A percentile compares a stretch with the other conserved stretches of the same genome.
phyloP scores from a whole-genome alignment of 2,888 invertebrate species.

The Hypomecis punctinalis region DNA sequence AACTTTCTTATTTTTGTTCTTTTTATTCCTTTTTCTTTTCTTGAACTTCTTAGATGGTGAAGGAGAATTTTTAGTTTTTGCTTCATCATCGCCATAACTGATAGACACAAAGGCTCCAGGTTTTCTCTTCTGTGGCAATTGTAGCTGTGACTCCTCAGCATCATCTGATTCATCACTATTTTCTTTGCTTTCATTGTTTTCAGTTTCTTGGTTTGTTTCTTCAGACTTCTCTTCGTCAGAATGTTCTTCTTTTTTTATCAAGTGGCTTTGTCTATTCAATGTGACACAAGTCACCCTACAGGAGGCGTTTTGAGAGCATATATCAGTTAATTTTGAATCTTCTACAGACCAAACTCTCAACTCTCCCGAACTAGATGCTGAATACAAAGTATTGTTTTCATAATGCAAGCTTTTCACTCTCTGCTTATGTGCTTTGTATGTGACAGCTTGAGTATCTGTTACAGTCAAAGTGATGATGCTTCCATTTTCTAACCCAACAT shows the following conservation, averaged over 20 bases:
- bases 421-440: conserved; percentile 84
- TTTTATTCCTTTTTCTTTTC: conserved; percentile 70
- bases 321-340: conserved; percentile 74
- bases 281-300: conserved; percentile 91
- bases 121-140: conserved; percentile 61
- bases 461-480: conserved; percentile 86
- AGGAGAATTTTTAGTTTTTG: conserved; percentile 47
- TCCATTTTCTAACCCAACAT: conserved; percentile 91
- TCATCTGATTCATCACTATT: conserved; percentile 59
- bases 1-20: conserved; percentile 51
- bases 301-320: conserved; percentile 86
- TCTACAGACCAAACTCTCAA: conserved; percentile 88
- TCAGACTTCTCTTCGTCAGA: conserved; percentile 49
- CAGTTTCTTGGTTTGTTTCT: conserved; percentile 43
- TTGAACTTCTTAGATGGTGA: conserved; percentile 68
- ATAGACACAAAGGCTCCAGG: conserved; percentile 74
- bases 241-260: conserved; percentile 72
- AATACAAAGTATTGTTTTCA: conserved; percentile 85
- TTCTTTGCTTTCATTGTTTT: conserved; percentile 42
- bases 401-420: conserved; percentile 88
- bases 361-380: conserved; percentile 92
- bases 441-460: conserved; percentile 75
- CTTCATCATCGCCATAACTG: conserved; percentile 66
- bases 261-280: conserved; percentile 80
- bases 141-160: conserved; percentile 39